Evolutionary conservation across 1,140 invertebrate genomes (phyloP).

Genomic region (Brachystomella parvula): DNA sequence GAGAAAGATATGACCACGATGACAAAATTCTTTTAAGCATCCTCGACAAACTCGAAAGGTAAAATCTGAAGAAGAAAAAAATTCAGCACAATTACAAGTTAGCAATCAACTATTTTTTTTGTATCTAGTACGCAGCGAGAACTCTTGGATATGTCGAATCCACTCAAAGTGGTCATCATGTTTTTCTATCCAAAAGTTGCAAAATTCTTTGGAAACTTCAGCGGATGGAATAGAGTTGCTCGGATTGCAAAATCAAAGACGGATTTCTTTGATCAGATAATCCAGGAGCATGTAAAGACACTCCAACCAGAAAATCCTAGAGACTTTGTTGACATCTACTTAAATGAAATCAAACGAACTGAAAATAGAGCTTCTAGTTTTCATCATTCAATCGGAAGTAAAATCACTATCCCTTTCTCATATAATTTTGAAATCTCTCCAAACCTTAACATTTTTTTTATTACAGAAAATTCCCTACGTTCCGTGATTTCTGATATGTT

Average conservation of each 20-base stretch:
- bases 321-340: slow-evolving; percentile 62
- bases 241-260: neutral
- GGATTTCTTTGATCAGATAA: slow-evolving; percentile 45
- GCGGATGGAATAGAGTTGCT: neutral
- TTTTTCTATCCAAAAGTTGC: slow-evolving; percentile 2
- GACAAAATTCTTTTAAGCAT: slow-evolving; percentile 30
- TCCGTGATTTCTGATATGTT: neutral
- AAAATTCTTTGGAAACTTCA: neutral
- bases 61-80: neutral
- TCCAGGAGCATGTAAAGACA: slow-evolving; percentile 51
- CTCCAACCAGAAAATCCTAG: slow-evolving; percentile 48
- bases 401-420: neutral
- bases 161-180: neutral
- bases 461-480: neutral
- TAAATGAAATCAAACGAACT: slow-evolving; percentile 50
- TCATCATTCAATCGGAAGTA: slow-evolving; percentile 18
- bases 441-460: neutral
- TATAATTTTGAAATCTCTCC: neutral
- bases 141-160: neutral
- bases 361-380: slow-evolving; percentile 16
- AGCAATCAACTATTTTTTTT: neutral
- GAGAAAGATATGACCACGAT: slow-evolving; percentile 42
- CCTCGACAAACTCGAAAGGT: neutral
- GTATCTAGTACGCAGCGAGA: neutral
- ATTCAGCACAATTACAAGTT: neutral